phyloP scores from a whole-genome alignment of 2,113 vertebrate species.

The Noturus placidus region DNA sequence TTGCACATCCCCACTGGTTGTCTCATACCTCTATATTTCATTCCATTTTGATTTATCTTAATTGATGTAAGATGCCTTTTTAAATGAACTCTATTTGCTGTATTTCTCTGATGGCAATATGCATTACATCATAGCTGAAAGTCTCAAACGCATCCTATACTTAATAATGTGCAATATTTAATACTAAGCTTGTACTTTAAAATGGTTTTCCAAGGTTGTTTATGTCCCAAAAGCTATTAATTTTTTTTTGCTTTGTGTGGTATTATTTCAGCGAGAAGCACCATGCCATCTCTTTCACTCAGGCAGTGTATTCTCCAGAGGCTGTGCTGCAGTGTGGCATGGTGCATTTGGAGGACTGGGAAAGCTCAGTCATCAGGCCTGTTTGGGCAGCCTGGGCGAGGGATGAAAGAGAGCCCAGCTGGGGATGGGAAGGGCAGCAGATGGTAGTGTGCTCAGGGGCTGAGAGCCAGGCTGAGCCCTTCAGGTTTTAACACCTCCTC shows the following conservation, averaged over 20 bases:
- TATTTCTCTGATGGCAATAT: slow-evolving; percentile 51
- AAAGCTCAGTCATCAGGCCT: slow-evolving; percentile 76
- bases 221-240: slow-evolving; percentile 13
- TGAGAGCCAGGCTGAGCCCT: slow-evolving; percentile 67
- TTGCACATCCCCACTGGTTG: slow-evolving; percentile 65
- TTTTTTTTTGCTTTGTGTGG: background rate
- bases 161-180: background rate
- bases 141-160: background rate
- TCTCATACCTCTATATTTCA: slow-evolving; percentile 60
- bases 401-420: slow-evolving; percentile 77
- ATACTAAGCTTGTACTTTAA: background rate
- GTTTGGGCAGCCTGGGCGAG: slow-evolving; percentile 67
- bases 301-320: slow-evolving; percentile 38
- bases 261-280: slow-evolving; percentile 10
- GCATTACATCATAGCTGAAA: slow-evolving; percentile 51
- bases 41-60: slow-evolving; percentile 70
- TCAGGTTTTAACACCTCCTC: slow-evolving; percentile 79
- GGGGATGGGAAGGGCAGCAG: slow-evolving; percentile 71
- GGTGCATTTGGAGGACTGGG: slow-evolving; percentile 64
- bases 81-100: slow-evolving; percentile 66
- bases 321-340: slow-evolving; percentile 22
- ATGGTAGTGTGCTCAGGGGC: slow-evolving; percentile 68
- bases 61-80: slow-evolving; percentile 61
- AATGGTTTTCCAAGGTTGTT: background rate
- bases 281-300: slow-evolving; percentile 26